These are phyloP conservation scores for Cephalopholis sonnerati DNA, from an alignment of 2,113 vertebrate genomes.

Conservation along the genomic window DNA sequence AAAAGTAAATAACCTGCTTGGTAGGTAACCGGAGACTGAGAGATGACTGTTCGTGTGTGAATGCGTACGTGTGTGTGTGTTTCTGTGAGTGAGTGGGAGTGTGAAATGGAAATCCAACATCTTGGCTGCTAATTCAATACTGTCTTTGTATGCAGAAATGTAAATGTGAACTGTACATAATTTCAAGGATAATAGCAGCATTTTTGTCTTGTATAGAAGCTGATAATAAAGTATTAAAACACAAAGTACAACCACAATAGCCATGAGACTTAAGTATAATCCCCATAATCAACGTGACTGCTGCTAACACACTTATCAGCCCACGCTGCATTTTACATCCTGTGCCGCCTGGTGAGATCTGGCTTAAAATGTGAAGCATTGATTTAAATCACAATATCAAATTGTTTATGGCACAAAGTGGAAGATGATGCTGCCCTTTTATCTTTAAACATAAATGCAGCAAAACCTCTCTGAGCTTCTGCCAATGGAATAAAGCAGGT, in stretches of 20 bases:
- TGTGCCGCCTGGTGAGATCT: background rate
- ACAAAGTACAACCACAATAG: background rate
- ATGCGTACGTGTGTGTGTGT: background rate
- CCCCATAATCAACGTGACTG: background rate
- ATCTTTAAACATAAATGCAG: background rate
- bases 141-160: background rate
- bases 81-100: background rate
- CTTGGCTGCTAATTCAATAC: slow-evolving; percentile 16
- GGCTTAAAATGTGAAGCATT: background rate
- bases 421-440: background rate
- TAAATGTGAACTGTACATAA: background rate
- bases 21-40: background rate
- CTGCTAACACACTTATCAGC: slow-evolving; percentile 6
- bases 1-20: slow-evolving; percentile 3
- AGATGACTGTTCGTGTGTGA: background rate
- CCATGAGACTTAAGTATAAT: background rate
- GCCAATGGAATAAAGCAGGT: background rate
- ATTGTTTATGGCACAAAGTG: background rate
- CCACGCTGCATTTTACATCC: background rate
- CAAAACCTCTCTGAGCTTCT: background rate
- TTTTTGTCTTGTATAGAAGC: background rate
- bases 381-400: slow-evolving; percentile 22
- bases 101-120: slow-evolving; percentile 25
- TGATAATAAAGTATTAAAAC: background rate
- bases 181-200: background rate